phyloP scores from a whole-genome alignment of 2,113 vertebrate genomes.

The Siniperca knerii region DNA sequence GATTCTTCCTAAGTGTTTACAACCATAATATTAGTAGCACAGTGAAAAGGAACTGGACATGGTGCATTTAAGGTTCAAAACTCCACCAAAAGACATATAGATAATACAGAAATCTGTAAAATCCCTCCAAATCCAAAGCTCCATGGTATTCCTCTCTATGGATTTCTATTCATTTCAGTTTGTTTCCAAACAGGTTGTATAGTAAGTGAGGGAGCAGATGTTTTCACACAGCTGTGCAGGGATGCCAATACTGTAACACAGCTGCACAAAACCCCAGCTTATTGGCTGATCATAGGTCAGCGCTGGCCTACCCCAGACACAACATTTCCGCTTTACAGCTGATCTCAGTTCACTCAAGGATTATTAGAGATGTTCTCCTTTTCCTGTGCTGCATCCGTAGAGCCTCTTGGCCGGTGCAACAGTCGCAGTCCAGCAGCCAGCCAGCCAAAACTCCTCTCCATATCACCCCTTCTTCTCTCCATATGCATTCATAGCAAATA shows the following conservation, averaged over 20 bases:
- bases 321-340: constrained; percentile 69
- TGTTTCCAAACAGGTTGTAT: constrained; percentile 56
- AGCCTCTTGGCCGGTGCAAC: constrained; percentile 48
- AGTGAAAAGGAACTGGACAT: constrained; percentile 44
- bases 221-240: constrained; percentile 70
- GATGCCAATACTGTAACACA: constrained; percentile 56
- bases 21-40: constrained; percentile 44
- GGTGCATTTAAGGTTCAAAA: constrained; percentile 50
- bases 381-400: constrained; percentile 60
- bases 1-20: constrained; percentile 58
- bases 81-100: constrained; percentile 29
- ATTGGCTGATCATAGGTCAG: constrained; percentile 60
- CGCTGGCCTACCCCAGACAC: constrained; percentile 56
- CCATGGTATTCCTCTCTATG: constrained; percentile 30
- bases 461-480: constrained; percentile 15
- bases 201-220: constrained; percentile 67
- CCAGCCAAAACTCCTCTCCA: constrained; percentile 43
- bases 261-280: constrained; percentile 54
- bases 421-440: constrained; percentile 25
- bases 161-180: constrained; percentile 31
- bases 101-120: constrained; percentile 24
- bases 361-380: constrained; percentile 55
- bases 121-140: constrained; percentile 36
- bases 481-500: constrained; percentile 43
- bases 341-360: constrained; percentile 64